These are phyloP conservation scores for Botrylloides violaceus DNA, from an alignment of 23 tunicate species.

Conservation along the genomic window DNA sequence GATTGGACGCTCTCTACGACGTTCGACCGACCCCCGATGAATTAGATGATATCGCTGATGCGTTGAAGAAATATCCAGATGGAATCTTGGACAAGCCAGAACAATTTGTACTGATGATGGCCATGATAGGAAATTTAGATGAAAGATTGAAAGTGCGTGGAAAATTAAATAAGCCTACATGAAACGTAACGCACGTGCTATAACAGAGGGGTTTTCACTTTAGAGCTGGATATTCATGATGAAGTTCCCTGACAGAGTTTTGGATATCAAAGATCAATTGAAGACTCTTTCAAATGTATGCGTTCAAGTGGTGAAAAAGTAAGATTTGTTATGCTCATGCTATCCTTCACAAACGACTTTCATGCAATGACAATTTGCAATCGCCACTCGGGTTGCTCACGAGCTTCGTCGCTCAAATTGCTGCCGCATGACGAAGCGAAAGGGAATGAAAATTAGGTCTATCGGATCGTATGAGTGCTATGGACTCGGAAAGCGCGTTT, in stretches of 20 bases:
- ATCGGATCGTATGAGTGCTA: too few relatives aligned
- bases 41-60: conserved; percentile 74
- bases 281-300: conserved; percentile 42
- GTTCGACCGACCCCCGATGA: conserved; percentile 71
- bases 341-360: too few relatives aligned
- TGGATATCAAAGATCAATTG: conserved; percentile 77
- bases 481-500: too few relatives aligned
- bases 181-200: too few relatives aligned
- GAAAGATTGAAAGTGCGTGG: conserved; percentile 56
- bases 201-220: too few relatives aligned
- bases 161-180: too few relatives aligned
- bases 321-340: too few relatives aligned
- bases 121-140: conserved; percentile 73
- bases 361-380: too few relatives aligned
- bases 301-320: conserved; percentile 46
- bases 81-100: conserved; percentile 84
- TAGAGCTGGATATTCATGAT: conserved; percentile 86
- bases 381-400: too few relatives aligned
- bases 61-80: conserved; percentile 40
- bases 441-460: too few relatives aligned
- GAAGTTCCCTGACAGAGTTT: conserved; percentile 68
- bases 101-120: conserved; percentile 84
- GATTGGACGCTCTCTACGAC: conserved; percentile 80
- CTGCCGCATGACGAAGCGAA: too few relatives aligned
- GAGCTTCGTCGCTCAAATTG: too few relatives aligned